A percentile compares a stretch with the other conserved stretches of the same genome.
These are phyloP conservation scores for Leptobrachium leishanense DNA, from an alignment of 2,113 vertebrate genomes.

Conservation along the genomic window DNA sequence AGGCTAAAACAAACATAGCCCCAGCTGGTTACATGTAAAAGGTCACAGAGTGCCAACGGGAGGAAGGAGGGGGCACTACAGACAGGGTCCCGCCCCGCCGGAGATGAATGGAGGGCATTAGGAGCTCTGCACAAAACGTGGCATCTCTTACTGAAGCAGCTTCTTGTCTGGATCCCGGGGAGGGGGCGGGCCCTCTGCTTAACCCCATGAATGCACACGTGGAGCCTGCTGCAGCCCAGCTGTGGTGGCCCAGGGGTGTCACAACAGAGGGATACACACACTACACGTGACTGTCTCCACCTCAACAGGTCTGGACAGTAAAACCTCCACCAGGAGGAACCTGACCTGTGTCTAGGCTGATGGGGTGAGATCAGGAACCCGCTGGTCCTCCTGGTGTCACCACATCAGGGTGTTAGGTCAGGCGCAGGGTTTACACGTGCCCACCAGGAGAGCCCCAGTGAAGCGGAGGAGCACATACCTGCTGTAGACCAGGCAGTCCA, in stretches of 20 bases:
- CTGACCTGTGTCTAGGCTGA: too few species aligned
- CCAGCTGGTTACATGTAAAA: neutral
- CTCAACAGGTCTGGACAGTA: too few species aligned
- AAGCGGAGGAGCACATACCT: conserved; percentile 67
- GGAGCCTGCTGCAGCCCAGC: too few species aligned
- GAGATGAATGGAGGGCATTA: conserved; percentile 17
- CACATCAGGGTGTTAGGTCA: too few species aligned
- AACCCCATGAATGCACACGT: fast-evolving
- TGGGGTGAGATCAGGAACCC: too few species aligned
- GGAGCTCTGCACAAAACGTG: conserved; percentile 24
- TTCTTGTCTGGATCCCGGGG: neutral
- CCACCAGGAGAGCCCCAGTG: too few species aligned
- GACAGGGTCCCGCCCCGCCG: neutral
- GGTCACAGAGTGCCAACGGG: neutral
- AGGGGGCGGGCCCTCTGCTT: neutral
- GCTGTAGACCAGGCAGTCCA: conserved; percentile 92
- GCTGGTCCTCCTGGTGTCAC: too few species aligned
- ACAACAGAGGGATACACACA: too few species aligned
- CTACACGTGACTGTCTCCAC: too few species aligned
- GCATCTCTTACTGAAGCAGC: conserved; percentile 25
- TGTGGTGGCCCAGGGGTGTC: too few species aligned
- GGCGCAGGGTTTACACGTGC: too few species aligned
- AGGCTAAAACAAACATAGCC: conserved; percentile 31
- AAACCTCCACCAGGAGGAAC: too few species aligned
- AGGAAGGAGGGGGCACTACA: neutral